These are phyloP conservation scores for Cataglyphis cursor DNA, from an alignment of 2,888 invertebrate species.

Conservation along the genomic window DNA sequence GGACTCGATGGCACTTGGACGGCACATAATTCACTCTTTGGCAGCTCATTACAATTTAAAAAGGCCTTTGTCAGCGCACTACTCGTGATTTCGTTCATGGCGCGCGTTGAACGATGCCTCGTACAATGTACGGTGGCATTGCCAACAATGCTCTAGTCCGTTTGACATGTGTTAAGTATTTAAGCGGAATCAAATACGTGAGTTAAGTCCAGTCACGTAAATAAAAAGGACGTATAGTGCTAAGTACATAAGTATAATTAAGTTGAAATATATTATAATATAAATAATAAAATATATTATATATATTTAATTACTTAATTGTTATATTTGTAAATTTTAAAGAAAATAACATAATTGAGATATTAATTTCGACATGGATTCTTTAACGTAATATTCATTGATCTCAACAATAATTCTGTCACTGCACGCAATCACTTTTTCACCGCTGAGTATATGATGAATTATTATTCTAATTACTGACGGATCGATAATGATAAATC, in stretches of 20 bases:
- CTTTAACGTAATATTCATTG: constrained; percentile 4
- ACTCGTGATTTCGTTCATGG: constrained; percentile 74
- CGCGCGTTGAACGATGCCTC: constrained; percentile 59
- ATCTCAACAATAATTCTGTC: constrained; percentile 15
- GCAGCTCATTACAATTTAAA: constrained; percentile 87
- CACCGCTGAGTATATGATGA: constrained; percentile 32
- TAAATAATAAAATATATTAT: background rate
- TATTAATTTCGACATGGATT: background rate
- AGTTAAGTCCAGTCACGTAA: background rate
- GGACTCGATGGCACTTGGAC: constrained; percentile 84
- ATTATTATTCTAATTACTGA: constrained; percentile 52
- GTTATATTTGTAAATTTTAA: background rate
- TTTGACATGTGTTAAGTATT: background rate
- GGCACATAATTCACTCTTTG: constrained; percentile 86
- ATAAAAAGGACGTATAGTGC: background rate
- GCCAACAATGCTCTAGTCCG: constrained; percentile 39
- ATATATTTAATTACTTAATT: background rate
- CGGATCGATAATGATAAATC: constrained; percentile 43
- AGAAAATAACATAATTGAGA: background rate
- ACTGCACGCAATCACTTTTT: constrained; percentile 9
- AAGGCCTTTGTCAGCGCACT: constrained; percentile 82
- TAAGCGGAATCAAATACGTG: background rate
- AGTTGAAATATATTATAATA: background rate
- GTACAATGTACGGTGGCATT: constrained; percentile 50
- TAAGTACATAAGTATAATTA: background rate